These are phyloP conservation scores for Phodopus roborovskii DNA, from an alignment of 2,113 vertebrate species.

Conservation along the genomic window DNA sequence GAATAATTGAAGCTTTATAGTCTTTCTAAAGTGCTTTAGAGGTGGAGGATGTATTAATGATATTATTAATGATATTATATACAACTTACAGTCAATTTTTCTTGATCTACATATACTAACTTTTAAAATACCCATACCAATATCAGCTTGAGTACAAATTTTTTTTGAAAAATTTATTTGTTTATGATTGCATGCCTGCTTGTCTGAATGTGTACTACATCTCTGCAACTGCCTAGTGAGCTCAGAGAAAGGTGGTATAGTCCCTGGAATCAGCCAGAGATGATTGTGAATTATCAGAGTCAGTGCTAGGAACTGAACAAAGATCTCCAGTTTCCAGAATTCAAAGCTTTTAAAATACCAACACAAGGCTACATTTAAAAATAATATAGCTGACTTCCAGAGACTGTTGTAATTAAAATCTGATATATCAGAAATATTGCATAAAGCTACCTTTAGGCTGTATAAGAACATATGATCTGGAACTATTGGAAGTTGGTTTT, in stretches of 20 bases:
- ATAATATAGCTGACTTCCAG: not conserved
- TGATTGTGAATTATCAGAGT: not conserved
- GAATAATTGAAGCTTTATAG: not conserved
- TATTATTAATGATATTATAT: not conserved
- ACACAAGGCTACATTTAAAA: not conserved
- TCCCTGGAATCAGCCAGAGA: no score
- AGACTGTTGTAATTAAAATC: not conserved
- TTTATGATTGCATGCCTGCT: not conserved
- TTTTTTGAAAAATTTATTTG: not conserved
- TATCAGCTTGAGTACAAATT: not conserved
- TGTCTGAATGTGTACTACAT: not conserved
- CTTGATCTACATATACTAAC: not conserved
- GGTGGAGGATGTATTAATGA: not conserved
- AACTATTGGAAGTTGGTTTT: not conserved
- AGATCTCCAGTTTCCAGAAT: not conserved
- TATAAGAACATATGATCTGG: not conserved
- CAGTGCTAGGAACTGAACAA: not conserved
- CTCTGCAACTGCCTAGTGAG: not conserved
- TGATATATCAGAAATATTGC: not conserved
- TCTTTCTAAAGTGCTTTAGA: not conserved
- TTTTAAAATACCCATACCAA: not conserved
- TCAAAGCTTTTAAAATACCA: not conserved
- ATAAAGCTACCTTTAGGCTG: not conserved
- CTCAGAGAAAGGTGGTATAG: no score
- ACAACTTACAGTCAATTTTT: not conserved